Conservation (phyloP, 2,797 vertebrate genomes). For the Notamacropus eugenii region DNA sequence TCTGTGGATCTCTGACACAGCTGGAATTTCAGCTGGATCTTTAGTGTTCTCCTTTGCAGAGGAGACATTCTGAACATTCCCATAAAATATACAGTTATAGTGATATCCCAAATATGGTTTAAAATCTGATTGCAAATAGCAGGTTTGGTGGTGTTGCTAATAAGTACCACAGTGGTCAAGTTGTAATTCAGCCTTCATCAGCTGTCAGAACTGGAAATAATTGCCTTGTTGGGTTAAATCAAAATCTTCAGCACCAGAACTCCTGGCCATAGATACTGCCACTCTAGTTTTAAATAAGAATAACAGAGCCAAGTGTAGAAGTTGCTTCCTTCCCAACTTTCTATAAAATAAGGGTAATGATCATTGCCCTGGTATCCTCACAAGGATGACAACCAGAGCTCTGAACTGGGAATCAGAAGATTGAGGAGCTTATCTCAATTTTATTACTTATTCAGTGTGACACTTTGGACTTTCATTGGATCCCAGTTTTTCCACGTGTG, state of each 20-base stretch:
- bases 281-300: not conserved
- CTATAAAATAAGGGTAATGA: not conserved
- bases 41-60: no score
- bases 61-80: no score
- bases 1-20: no score
- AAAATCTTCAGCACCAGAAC: not conserved
- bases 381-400: not conserved
- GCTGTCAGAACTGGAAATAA: not conserved
- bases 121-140: not conserved
- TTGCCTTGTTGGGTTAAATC: not conserved
- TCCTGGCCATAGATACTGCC: not conserved
- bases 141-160: not conserved
- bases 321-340: not conserved
- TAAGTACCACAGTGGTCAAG: not conserved
- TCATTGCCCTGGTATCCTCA: not conserved
- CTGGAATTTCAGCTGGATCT: no score
- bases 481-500: not conserved
- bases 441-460: not conserved
- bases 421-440: not conserved
- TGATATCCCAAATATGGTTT: not conserved
- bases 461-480: not conserved
- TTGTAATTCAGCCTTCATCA: not conserved
- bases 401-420: not conserved
- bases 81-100: not conserved
- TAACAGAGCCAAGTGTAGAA: not conserved